Base-by-base conservation (phyloP, 1,140 invertebrate genomes). In the Drosophila parvula region DNA sequence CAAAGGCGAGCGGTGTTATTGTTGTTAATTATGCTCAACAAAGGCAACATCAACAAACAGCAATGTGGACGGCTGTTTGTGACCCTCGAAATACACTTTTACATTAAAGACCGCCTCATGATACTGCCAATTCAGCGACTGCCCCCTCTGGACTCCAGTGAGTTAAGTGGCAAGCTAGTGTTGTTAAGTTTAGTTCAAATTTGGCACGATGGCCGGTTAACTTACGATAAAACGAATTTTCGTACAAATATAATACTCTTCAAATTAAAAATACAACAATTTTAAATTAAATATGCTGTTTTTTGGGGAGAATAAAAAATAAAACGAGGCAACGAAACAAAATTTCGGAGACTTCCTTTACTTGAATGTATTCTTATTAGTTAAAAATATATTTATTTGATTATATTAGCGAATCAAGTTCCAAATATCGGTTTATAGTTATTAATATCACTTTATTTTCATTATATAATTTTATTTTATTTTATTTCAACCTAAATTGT, bases 21-120 rank as follows among this genome's bases (percentile, higher is more conserved):
- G 57, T 81, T 70, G 79, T 74, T 86, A 81, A 86, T 86, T 86
- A 82, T 81, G 71, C 75, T 28, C 78, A 58, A 63, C 81, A 76
- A 69, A 74, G 44, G 40, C 76, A 67, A 63, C 68, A 53, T 44
- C 38, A 60, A 48, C 40, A 74, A 68, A 68, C 40, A 50, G 48
- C 12, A 3, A 14, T 32, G 14, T 22, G 4, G 30, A 12, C 9
- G 56, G 28, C 16, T 43, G 30, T 32, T 57, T 43, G 32, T 28
- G 56, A 43, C 56, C 16, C 16, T 61, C 36, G 4, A 18, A 63
- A 76, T 43, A 62, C 48, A 41, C 40, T 40, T 14, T 28, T 11
- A 32, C 11, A 30, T 14, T 8, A 22, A 30, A 30, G 56, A 44
- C 22, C 11, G 18, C 18, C 22, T 0, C 50, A 5, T 22, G 50